phyloP scores from a whole-genome alignment of 1,140 invertebrate species.

The Pseudoatta argentina region DNA sequence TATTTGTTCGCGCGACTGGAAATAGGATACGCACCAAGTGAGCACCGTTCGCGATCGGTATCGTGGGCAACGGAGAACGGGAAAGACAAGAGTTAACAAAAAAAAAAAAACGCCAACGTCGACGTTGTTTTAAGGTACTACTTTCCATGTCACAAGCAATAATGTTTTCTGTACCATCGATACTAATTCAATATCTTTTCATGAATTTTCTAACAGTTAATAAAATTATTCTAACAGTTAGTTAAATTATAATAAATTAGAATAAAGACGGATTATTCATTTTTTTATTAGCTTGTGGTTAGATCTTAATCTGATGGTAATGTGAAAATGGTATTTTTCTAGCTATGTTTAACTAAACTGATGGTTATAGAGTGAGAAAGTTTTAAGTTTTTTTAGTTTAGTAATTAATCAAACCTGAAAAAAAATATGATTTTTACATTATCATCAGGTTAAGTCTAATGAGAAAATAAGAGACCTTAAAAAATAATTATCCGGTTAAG shows the following conservation, averaged over 20 bases:
- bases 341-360: too few species aligned
- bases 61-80: conserved; percentile 11
- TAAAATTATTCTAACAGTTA: background rate
- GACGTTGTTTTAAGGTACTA: background rate
- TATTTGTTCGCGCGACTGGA: conserved; percentile 47
- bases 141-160: background rate
- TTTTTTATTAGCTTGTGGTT: too few species aligned
- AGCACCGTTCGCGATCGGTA: conserved; percentile 1
- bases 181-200: background rate
- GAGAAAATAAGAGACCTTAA: too few species aligned
- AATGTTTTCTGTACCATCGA: background rate
- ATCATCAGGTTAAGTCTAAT: too few species aligned
- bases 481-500: too few species aligned
- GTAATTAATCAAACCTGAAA: too few species aligned
- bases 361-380: too few species aligned
- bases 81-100: background rate
- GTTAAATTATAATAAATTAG: background rate
- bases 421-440: too few species aligned
- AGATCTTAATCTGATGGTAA: too few species aligned
- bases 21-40: conserved; percentile 38
- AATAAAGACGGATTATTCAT: too few species aligned
- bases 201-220: background rate
- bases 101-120: background rate
- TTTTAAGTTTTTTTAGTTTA: too few species aligned
- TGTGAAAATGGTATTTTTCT: too few species aligned